Percentiles rank a stretch among this genome's conserved stretches.
These are phyloP conservation scores for Chloropsis hardwickii DNA, from an alignment of 2,113 vertebrate species.

Conservation along the genomic window DNA sequence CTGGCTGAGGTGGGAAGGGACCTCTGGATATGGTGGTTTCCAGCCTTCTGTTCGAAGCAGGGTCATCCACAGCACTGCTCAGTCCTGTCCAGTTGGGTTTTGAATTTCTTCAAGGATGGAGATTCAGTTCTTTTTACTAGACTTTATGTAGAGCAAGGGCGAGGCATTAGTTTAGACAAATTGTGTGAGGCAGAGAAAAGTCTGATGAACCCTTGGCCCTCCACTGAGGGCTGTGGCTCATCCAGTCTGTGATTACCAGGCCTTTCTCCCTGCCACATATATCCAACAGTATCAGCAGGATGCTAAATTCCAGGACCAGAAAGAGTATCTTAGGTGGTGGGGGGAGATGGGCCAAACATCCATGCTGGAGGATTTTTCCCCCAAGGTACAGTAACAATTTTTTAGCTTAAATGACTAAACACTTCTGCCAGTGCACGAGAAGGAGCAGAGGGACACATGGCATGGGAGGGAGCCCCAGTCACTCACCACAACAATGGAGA, in stretches of 20 bases:
- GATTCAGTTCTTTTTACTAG: neutral
- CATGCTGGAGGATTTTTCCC: neutral
- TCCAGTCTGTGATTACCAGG: neutral
- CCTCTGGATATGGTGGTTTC: neutral
- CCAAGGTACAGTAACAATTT: fast-evolving
- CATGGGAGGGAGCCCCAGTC: fast-evolving
- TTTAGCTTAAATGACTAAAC: neutral
- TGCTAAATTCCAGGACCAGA: neutral
- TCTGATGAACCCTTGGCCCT: neutral
- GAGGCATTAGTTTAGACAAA: neutral
- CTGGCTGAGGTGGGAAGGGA: neutral
- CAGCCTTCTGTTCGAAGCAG: neutral
- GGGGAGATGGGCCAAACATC: neutral
- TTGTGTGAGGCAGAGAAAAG: neutral
- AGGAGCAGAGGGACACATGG: neutral
- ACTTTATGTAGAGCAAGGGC: neutral
- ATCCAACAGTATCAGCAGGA: neutral
- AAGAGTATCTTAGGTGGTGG: neutral
- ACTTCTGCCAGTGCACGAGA: fast-evolving
- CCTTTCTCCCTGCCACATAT: neutral
- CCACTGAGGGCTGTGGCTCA: neutral
- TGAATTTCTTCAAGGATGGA: neutral
- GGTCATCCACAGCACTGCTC: neutral
- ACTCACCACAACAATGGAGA: neutral
- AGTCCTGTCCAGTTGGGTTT: neutral